Evolutionary conservation across 1,140 invertebrate genomes (phyloP).

Genomic region (Chelonus insularis): DNA sequence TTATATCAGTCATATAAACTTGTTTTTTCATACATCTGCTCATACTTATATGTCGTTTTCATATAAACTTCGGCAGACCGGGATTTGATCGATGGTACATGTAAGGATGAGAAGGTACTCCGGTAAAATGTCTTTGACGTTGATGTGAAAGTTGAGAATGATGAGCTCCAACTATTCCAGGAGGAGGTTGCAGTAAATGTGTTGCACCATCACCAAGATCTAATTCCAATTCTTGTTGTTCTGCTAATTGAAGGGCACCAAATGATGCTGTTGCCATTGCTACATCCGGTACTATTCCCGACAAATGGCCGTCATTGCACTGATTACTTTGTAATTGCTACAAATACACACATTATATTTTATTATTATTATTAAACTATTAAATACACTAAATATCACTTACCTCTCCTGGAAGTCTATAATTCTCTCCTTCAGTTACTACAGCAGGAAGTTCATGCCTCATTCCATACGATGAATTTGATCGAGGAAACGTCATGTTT

Average conservation of each 20-base stretch:
- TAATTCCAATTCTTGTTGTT: slow-evolving; percentile 66
- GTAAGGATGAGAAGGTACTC: slow-evolving; percentile 49
- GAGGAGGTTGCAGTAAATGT: slow-evolving; percentile 58
- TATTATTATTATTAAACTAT: too few species aligned
- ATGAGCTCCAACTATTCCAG: slow-evolving; percentile 43
- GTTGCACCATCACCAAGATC: slow-evolving; percentile 78
- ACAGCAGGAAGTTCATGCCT: slow-evolving; percentile 65
- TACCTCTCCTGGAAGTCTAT: slow-evolving; percentile 56
- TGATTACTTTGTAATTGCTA: slow-evolving; percentile 64
- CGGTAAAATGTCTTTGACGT: slow-evolving; percentile 52
- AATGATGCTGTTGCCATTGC: slow-evolving; percentile 83
- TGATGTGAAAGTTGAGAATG: slow-evolving; percentile 49
- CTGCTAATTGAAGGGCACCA: slow-evolving; percentile 71
- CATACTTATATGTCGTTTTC: too few species aligned
- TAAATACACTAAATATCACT: slow-evolving; percentile 18
- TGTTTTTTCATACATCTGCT: too few species aligned
- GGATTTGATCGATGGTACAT: slow-evolving; percentile 52
- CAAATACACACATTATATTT: too few species aligned
- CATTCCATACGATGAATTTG: slow-evolving; percentile 53
- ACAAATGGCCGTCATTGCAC: slow-evolving; percentile 71
- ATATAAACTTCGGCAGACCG: slow-evolving; percentile 56
- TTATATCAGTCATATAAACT: too few species aligned
- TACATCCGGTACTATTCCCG: slow-evolving; percentile 84
- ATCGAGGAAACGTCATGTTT: slow-evolving; percentile 68
- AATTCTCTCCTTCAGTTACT: slow-evolving; percentile 66